These are phyloP conservation scores for Ephestia elutella DNA, from an alignment of 1,140 invertebrate genomes.

Conservation along the genomic window DNA sequence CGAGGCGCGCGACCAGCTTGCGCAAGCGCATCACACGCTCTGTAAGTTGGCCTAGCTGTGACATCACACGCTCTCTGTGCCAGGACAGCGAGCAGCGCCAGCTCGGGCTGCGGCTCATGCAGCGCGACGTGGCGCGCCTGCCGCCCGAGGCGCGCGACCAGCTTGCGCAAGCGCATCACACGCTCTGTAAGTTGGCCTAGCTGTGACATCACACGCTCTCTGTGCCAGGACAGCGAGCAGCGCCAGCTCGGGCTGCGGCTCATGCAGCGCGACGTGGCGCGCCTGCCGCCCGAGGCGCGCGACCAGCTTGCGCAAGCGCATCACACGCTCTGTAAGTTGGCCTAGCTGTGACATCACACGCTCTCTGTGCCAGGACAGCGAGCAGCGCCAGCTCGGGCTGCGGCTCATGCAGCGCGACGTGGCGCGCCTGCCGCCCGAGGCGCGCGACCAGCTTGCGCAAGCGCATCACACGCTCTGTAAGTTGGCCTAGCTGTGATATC, in stretches of 20 bases:
- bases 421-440: conserved; percentile 79
- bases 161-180: conserved; percentile 81
- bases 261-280: conserved; percentile 80
- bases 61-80: no score
- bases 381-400: conserved; percentile 84
- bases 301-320: conserved; percentile 80
- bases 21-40: conserved; percentile 82
- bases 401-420: conserved; percentile 81
- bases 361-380: conserved; percentile 83
- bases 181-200: conserved; percentile 82
- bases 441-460: conserved; percentile 79
- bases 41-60: conserved; percentile 69
- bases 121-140: conserved; percentile 80
- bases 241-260: conserved; percentile 84
- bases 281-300: conserved; percentile 79
- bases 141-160: conserved; percentile 79
- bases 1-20: conserved; percentile 79
- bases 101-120: conserved; percentile 82
- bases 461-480: conserved; percentile 83
- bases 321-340: conserved; percentile 83
- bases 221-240: conserved; percentile 83
- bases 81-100: conserved; percentile 84
- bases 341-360: no score
- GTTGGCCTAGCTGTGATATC: no score
- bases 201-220: conserved; percentile 82